Conservation (phyloP, 2,113 vertebrate genomes). For the Mesoclemmys tuberculata region DNA sequence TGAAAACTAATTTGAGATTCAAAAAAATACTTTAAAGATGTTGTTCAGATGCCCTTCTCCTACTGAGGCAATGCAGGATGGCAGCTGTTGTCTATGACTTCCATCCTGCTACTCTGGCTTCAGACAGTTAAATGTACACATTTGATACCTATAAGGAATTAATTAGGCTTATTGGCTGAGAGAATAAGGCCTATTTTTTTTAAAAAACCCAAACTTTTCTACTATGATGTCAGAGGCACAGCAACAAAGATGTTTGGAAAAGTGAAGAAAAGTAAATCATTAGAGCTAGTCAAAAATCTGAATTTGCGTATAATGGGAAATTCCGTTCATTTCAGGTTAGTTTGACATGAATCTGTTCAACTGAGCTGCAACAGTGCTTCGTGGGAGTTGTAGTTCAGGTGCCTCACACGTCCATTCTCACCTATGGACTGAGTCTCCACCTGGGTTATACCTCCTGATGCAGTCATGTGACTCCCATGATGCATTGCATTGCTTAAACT, state of each 20-base stretch:
- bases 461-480: neutral
- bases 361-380: neutral
- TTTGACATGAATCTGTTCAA: neutral
- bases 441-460: neutral
- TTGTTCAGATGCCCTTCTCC: neutral
- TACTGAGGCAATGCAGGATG: neutral
- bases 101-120: neutral
- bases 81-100: neutral
- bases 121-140: neutral
- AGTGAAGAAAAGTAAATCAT: neutral
- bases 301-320: neutral
- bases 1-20: neutral
- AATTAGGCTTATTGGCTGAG: neutral
- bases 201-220: neutral
- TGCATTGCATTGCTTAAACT: neutral
- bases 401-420: neutral
- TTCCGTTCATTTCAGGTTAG: neutral
- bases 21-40: neutral
- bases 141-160: neutral
- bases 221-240: neutral
- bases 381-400: neutral
- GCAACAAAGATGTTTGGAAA: neutral
- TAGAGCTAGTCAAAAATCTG: neutral
- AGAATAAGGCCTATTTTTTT: neutral
- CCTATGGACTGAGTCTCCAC: fast-evolving